A percentile compares a stretch with the other conserved stretches of the same genome.
Conservation (phyloP, 2,797 vertebrate genomes). For the Eptatretus atami region DNA sequence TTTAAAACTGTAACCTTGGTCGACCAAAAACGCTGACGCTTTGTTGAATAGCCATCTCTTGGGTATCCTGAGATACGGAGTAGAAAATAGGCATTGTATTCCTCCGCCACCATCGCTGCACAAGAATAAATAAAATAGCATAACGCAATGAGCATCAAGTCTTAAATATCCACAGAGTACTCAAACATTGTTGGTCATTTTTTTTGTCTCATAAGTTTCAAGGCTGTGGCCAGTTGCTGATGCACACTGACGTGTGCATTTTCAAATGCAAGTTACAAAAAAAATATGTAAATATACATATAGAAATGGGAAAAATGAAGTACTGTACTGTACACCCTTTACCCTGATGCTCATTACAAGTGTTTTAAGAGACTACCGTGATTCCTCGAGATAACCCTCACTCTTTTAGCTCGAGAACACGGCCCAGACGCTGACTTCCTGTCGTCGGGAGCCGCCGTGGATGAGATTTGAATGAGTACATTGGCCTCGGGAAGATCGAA, state of each 20-base stretch:
- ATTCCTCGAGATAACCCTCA: constrained; percentile 10
- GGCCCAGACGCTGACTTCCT: constrained; percentile 76
- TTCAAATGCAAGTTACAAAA: no score
- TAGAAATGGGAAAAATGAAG: no score
- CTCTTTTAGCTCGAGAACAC: constrained; percentile 85
- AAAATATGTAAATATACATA: no score
- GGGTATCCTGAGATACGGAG: constrained; percentile 90
- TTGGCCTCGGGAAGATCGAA: constrained; percentile 91
- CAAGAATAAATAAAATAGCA: neutral
- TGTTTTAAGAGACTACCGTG: no score
- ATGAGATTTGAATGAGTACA: constrained; percentile 87
- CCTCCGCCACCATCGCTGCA: constrained; percentile 74
- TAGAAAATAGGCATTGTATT: constrained; percentile 98
- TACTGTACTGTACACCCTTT: no score
- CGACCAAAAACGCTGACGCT: constrained; percentile 72
- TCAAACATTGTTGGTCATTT: no score
- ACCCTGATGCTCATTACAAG: no score
- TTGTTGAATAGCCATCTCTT: constrained; percentile 99
- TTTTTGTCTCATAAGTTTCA: no score
- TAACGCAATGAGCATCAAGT: neutral
- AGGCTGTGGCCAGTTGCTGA: no score
- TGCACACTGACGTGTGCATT: no score
- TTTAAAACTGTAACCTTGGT: constrained; percentile 97
- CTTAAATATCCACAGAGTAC: no score
- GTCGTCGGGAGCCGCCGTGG: constrained; percentile 81